phyloP scores from a whole-genome alignment of 2,888 invertebrate species.

The Dendrolimus houi region DNA sequence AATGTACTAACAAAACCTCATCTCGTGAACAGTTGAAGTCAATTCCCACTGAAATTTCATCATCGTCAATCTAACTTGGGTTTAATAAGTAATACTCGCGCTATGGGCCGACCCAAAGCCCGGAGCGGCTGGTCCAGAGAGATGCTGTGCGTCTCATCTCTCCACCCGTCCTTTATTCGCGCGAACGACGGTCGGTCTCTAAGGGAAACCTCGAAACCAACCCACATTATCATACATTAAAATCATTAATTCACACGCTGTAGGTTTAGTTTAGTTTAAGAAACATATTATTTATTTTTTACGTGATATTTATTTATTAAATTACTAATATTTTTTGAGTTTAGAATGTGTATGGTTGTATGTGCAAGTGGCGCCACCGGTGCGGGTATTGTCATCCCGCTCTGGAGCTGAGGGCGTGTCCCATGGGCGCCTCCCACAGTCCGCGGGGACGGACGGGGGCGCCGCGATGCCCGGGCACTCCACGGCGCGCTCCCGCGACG shows the following conservation, averaged over 20 bases:
- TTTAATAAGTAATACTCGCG: constrained; percentile 67
- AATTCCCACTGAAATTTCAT: constrained; percentile 75
- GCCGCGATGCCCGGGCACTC: constrained; percentile 72
- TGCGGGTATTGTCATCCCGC: constrained; percentile 56
- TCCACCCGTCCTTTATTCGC: constrained; percentile 56
- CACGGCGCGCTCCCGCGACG: constrained; percentile 71
- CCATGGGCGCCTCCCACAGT: constrained; percentile 71
- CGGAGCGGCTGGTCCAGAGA: constrained; percentile 52
- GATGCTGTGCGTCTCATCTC: constrained; percentile 57
- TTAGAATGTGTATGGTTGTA: constrained; percentile 14
- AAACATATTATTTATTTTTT: constrained; percentile 15
- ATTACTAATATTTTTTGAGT: constrained; percentile 11
- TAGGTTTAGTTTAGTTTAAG: constrained; percentile 13
- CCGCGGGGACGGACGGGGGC: constrained; percentile 73
- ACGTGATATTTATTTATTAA: constrained; percentile 3
- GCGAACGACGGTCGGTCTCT: constrained; percentile 44
- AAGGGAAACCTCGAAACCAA: constrained; percentile 46
- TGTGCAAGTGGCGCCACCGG: constrained; percentile 61
- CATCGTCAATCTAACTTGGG: constrained; percentile 70
- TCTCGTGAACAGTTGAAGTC: constrained; percentile 62
- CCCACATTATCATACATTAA: constrained; percentile 44
- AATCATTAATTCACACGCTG: constrained; percentile 28
- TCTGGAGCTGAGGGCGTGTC: constrained; percentile 77
- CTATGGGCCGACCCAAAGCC: constrained; percentile 61
- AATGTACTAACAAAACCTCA: constrained; percentile 61